Conservation (phyloP, 1,140 invertebrate species). For the Brachionus rubens region DNA sequence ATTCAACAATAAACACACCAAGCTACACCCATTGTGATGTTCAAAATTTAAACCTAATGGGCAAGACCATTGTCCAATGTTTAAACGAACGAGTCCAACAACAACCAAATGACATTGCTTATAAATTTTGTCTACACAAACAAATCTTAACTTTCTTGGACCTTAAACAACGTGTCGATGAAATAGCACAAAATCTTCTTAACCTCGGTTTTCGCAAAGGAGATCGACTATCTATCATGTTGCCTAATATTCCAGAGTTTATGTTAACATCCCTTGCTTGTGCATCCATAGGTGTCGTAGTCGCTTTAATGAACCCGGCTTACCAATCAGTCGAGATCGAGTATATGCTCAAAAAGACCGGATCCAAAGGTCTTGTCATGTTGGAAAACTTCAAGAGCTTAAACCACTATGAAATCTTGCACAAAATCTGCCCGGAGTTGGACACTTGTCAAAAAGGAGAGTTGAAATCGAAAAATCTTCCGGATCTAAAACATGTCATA, state of each 20-base stretch:
- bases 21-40: not conserved
- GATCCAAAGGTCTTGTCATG: conserved; percentile 1
- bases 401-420: conserved; percentile 23
- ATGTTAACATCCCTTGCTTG: not conserved
- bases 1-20: no score
- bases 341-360: conserved; percentile 25
- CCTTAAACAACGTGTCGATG: conserved; percentile 16
- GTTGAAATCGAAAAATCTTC: conserved; percentile 9
- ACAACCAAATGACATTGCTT: conserved; percentile 18
- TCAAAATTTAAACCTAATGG: conserved; percentile 14
- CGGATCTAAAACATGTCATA: conserved; percentile 31
- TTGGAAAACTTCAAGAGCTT: conserved; percentile 29
- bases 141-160: not conserved
- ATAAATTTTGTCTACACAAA: conserved; percentile 26
- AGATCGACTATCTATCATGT: conserved; percentile 9
- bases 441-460: not conserved
- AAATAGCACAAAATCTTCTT: conserved; percentile 29
- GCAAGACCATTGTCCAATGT: conserved; percentile 15
- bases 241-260: conserved; percentile 28
- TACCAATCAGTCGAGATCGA: conserved; percentile 21
- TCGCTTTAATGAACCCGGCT: conserved; percentile 33
- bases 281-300: conserved; percentile 20
- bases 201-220: conserved; percentile 25
- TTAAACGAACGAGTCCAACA: not conserved
- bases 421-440: conserved; percentile 19